Conservation (phyloP, 1,140 invertebrate genomes). For the Hetaerina americana region DNA sequence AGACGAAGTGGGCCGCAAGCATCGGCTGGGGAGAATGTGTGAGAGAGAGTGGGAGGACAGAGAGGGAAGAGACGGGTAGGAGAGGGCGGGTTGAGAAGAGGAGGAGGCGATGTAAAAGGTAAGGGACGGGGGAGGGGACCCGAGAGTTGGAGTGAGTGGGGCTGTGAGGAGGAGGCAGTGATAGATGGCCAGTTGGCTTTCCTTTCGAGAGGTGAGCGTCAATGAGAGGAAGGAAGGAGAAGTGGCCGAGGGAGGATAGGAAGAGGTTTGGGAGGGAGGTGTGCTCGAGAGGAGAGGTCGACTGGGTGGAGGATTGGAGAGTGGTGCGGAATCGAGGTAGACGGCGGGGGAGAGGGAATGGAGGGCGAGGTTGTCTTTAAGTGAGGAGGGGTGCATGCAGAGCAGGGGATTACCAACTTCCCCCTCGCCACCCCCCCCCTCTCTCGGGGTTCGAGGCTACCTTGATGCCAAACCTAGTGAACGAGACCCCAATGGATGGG, state of each 20-base stretch:
- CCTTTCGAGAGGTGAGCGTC: not conserved
- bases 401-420: too few relatives aligned
- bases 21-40: too few relatives aligned
- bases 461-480: too few relatives aligned
- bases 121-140: not conserved
- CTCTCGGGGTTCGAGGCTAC: too few relatives aligned
- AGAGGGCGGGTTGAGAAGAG: not conserved
- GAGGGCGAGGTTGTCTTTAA: too few relatives aligned
- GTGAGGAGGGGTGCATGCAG: too few relatives aligned
- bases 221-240: not conserved
- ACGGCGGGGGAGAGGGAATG: not conserved
- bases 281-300: not conserved
- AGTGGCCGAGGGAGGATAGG: not conserved
- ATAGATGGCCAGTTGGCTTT: not conserved
- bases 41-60: too few relatives aligned
- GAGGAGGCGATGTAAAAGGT: not conserved
- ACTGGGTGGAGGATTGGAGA: not conserved
- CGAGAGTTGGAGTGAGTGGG: not conserved
- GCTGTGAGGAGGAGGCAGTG: not conserved
- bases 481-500: too few relatives aligned
- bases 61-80: not conserved
- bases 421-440: too few relatives aligned
- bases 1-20: too few relatives aligned
- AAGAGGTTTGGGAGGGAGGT: not conserved
- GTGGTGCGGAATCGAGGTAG: too few relatives aligned